These are phyloP conservation scores for Drosophila koepferae DNA, from an alignment of 2,888 invertebrate genomes.

Conservation along the genomic window DNA sequence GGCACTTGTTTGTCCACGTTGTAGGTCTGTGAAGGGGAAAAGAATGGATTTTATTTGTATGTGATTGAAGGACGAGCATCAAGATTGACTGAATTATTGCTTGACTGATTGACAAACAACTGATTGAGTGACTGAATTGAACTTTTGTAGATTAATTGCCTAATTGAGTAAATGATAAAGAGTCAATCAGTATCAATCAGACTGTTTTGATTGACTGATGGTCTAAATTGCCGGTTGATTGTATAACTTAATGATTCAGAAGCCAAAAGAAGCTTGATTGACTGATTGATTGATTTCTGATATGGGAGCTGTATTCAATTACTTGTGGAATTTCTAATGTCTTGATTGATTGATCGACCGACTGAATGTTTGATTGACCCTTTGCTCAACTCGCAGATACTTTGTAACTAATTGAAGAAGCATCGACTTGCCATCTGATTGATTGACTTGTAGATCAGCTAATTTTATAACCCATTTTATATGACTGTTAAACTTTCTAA, in stretches of 20 bases:
- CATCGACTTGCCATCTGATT: too few relatives aligned
- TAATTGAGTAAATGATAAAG: not conserved
- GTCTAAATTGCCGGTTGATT: not conserved
- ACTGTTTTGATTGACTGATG: not conserved
- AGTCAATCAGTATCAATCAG: not conserved
- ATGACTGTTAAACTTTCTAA: not conserved
- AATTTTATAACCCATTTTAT: not conserved
- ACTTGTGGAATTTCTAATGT: not conserved
- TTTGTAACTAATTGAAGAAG: not conserved
- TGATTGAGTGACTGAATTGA: not conserved
- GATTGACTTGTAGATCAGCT: not conserved
- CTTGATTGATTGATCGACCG: not conserved
- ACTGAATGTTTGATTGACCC: too few relatives aligned
- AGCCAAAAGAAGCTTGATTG: too few relatives aligned
- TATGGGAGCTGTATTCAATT: too few relatives aligned
- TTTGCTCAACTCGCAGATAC: not conserved
- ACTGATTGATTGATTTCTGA: not conserved
- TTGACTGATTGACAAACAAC: not conserved
- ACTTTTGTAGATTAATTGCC: not conserved
- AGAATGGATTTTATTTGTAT: not conserved
- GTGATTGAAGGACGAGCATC: not conserved
- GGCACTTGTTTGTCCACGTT: conserved; percentile 90
- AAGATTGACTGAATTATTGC: too few relatives aligned
- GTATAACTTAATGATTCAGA: too few relatives aligned
- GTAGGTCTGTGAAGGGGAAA: conserved; percentile 87